Base-by-base conservation (phyloP, 2,797 vertebrate genomes). In the Morus bassanus region DNA sequence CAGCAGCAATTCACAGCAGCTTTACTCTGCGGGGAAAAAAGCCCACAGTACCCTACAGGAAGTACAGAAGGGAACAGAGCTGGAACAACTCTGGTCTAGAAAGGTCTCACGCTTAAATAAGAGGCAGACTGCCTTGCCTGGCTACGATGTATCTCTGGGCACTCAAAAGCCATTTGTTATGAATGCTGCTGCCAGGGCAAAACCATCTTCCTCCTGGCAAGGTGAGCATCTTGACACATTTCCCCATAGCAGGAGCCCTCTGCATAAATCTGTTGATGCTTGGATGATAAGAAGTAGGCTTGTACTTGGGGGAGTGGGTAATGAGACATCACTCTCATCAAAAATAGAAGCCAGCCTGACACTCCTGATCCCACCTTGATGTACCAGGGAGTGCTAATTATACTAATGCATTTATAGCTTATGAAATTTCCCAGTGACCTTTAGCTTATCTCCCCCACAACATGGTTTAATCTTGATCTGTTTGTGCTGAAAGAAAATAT, bases 381-480 rank as follows among this genome's bases (percentile, higher is more conserved):
- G 92, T 93, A 94, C 45, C 72, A 95, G 72, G 85, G 96, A 96
- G 79, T 1, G 16, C 94, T 98, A 97, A 98, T 98, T 97, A 95
- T 93, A 95, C 95, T 97, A 94, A 96, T 95, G 91, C 94, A 93
- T 96, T 96, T 97, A 88, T 93, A 91, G 94, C 93, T 96, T 97
- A 95, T 95, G 96, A 96, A 92, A 94, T 97, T 95, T 96, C 80
- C 76, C 70, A 53, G 61, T 97, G 97, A 97, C 98, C 97, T 97
- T 97, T 98, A 96, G 85, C 92, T 95, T 94, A 88, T 97, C 97
- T 93, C 94, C 91, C 94, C 94, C 87, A 88, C 94, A 97, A 96
- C 93, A 79, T 93, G 86, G 97, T 97, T 97, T 97, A 96, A 97
- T 98, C 96, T 98, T 93, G 97, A 97, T 95, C 94, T 96, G 96